These are phyloP conservation scores for Papilio polyxenes DNA, from an alignment of 1,140 invertebrate species.

Conservation along the genomic window DNA sequence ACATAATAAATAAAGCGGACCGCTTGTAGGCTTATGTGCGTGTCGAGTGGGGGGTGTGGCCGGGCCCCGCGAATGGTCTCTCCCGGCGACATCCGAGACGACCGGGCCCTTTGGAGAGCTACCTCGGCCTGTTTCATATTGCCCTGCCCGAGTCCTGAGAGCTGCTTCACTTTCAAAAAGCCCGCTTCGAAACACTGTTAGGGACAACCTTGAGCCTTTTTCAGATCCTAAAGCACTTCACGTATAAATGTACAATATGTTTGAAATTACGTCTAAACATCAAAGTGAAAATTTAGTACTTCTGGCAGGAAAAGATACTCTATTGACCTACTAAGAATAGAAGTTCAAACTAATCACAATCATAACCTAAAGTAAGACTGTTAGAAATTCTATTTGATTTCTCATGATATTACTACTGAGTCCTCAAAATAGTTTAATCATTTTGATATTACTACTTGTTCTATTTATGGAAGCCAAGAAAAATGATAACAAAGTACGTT, in stretches of 20 bases:
- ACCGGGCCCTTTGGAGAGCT: conserved; percentile 71
- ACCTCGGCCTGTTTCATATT: conserved; percentile 76
- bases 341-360: too few relatives aligned
- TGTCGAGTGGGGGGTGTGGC: conserved; percentile 77
- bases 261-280: background rate
- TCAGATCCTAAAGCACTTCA: conserved; percentile 26
- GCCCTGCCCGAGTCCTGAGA: conserved; percentile 69
- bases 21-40: conserved; percentile 76
- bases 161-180: conserved; percentile 72
- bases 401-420: too few relatives aligned
- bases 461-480: background rate
- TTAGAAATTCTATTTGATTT: too few relatives aligned
- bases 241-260: background rate
- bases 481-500: background rate
- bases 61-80: conserved; percentile 74
- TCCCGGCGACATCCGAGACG: conserved; percentile 76
- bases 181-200: conserved; percentile 23
- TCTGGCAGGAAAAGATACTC: background rate
- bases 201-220: conserved; percentile 29
- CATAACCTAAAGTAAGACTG: too few relatives aligned
- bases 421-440: background rate
- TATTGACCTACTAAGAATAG: too few relatives aligned
- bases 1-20: conserved; percentile 80
- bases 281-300: background rate
- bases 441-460: background rate